A percentile compares a stretch with the other conserved stretches of the same genome.
Conservation (phyloP, 1,140 invertebrate species). For the Drosophila littoralis region DNA sequence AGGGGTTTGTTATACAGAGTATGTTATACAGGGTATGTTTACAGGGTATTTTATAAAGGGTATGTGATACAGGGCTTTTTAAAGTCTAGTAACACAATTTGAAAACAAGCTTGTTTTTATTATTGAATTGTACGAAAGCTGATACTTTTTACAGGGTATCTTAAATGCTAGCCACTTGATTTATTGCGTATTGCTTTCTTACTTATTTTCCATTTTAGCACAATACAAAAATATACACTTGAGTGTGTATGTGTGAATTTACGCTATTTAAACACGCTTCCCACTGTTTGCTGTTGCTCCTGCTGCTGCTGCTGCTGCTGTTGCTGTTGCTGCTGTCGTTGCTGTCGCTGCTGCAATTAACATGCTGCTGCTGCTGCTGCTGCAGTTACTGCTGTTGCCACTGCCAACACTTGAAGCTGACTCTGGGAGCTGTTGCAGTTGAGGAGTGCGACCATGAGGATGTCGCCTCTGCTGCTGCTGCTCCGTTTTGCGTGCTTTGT, state of each 20-base stretch:
- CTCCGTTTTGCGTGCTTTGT: constrained; percentile 72
- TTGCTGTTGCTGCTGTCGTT: constrained; percentile 43
- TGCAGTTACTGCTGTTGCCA: constrained; percentile 11
- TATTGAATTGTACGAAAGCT: too few species aligned
- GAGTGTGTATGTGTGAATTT: constrained; percentile 43
- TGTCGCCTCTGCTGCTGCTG: constrained; percentile 24
- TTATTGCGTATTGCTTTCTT: constrained; percentile 14
- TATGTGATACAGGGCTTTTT: background rate
- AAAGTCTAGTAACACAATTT: too few species aligned
- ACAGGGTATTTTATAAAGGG: background rate
- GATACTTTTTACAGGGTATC: constrained; percentile 17
- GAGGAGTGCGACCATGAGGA: background rate
- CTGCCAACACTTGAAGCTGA: constrained; percentile 59
- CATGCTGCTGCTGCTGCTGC: constrained; percentile 66
- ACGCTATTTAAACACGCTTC: constrained; percentile 77
- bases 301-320: constrained; percentile 24
- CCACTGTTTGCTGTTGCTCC: constrained; percentile 62
- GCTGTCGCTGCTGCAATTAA: constrained; percentile 68
- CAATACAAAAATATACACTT: constrained; percentile 40
- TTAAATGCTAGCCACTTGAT: background rate
- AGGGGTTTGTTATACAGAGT: too few species aligned
- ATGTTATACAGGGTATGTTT: too few species aligned
- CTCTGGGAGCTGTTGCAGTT: constrained; percentile 6
- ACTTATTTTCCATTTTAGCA: constrained; percentile 65
- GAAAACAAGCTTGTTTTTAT: too few species aligned